These are phyloP conservation scores for Odontophorus gujanensis DNA, from an alignment of 2,113 vertebrate species.

Conservation along the genomic window DNA sequence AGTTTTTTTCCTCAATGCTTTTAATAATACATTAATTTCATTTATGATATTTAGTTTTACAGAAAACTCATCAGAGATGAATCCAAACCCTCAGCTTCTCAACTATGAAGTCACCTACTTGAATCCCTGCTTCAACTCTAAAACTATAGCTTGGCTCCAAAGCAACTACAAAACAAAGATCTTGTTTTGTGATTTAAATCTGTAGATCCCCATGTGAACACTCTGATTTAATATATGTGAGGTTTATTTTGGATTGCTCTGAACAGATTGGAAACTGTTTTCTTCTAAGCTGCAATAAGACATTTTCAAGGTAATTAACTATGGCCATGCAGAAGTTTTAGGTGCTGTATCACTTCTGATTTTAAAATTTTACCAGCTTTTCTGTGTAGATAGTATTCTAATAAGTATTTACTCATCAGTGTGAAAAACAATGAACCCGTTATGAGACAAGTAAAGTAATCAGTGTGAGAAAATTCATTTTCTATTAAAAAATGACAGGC, in stretches of 20 bases:
- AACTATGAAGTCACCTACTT: slow-evolving; percentile 29
- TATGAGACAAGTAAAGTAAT: neutral
- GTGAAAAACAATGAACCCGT: neutral
- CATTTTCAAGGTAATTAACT: neutral
- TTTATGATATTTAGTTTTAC: neutral
- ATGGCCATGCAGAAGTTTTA: neutral
- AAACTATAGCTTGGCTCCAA: slow-evolving; percentile 16
- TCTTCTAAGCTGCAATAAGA: slow-evolving; percentile 4
- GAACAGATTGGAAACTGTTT: neutral
- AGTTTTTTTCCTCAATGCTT: neutral
- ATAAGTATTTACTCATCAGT: neutral
- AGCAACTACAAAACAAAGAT: slow-evolving; percentile 31
- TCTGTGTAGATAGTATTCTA: neutral
- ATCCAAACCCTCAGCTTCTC: neutral
- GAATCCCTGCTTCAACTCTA: neutral
- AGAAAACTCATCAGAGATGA: neutral
- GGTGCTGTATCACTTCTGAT: neutral
- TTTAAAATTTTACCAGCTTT: neutral
- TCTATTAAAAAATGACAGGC: neutral
- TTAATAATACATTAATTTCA: slow-evolving; percentile 4
- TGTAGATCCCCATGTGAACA: slow-evolving; percentile 9
- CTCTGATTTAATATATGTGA: slow-evolving; percentile 32
- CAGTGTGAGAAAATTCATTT: neutral
- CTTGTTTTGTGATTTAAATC: slow-evolving; percentile 56
- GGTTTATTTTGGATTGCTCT: slow-evolving; percentile 45